These are phyloP conservation scores for Spilogale gracilis DNA, from an alignment of 2,113 vertebrate species.

Conservation along the genomic window DNA sequence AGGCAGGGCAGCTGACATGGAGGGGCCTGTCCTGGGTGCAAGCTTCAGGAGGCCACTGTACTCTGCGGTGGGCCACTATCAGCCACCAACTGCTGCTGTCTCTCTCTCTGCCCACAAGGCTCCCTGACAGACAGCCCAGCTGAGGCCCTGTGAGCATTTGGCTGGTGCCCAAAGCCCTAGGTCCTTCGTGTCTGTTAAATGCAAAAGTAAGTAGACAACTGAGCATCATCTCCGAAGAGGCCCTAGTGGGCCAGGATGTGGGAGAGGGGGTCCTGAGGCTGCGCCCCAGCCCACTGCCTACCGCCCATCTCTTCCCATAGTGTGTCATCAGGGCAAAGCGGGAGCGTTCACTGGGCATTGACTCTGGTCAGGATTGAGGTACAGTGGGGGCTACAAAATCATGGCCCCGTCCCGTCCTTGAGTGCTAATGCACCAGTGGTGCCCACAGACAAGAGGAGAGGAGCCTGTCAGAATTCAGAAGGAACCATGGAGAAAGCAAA, in stretches of 20 bases:
- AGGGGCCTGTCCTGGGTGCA: not conserved
- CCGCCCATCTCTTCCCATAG: rapidly evolving
- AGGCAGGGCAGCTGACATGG: not conserved
- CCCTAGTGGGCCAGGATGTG: rapidly evolving
- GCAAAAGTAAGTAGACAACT: not conserved
- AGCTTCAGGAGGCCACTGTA: rapidly evolving
- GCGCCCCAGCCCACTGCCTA: not conserved
- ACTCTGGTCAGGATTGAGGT: rapidly evolving
- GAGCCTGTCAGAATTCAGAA: not conserved
- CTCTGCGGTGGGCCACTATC: not conserved
- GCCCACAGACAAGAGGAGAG: not conserved
- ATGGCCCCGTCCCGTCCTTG: not conserved
- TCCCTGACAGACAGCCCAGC: not conserved
- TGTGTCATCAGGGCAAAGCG: not conserved
- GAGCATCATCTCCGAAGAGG: not conserved
- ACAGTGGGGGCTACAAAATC: rapidly evolving
- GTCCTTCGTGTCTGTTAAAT: not conserved
- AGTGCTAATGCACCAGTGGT: rapidly evolving
- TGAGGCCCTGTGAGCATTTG: not conserved
- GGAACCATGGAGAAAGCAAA: not conserved
- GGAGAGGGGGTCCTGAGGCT: not conserved
- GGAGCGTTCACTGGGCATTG: rapidly evolving
- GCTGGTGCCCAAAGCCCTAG: rapidly evolving
- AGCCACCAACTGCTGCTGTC: not conserved
- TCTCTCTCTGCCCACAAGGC: not conserved